Conservation (phyloP, 2,113 vertebrate genomes). For the Sialia sialis region DNA sequence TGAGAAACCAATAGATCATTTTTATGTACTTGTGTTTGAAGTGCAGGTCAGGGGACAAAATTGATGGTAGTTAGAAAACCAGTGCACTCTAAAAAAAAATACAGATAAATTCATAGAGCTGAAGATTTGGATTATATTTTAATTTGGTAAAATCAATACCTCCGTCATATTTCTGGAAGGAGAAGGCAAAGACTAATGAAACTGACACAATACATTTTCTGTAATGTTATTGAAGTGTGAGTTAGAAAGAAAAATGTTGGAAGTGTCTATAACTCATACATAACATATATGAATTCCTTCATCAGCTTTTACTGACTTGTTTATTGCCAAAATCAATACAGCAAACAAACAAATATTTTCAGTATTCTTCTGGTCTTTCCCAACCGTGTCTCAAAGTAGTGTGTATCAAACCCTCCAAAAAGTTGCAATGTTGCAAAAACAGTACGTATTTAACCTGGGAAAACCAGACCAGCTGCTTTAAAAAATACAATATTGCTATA, state of each 20-base stretch:
- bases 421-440: background rate
- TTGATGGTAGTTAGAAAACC: background rate
- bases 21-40: background rate
- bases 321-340: slow-evolving; percentile 41
- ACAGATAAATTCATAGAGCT: background rate
- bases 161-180: slow-evolving; percentile 34
- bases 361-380: background rate
- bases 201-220: slow-evolving; percentile 33
- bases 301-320: slow-evolving; percentile 31
- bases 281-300: slow-evolving; percentile 10
- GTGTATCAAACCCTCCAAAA: background rate
- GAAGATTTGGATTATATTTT: slow-evolving; percentile 33
- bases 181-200: slow-evolving; percentile 32
- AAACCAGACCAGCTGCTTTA: background rate
- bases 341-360: background rate
- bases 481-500: background rate
- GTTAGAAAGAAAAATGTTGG: slow-evolving; percentile 30
- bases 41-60: background rate
- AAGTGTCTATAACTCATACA: slow-evolving; percentile 55
- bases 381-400: background rate
- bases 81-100: background rate
- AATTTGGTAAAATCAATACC: slow-evolving; percentile 49
- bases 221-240: slow-evolving; percentile 10
- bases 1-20: slow-evolving; percentile 13
- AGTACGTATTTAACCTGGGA: background rate